Base-by-base conservation (phyloP, 1,140 invertebrate species). In the Lordiphosa mommai region DNA sequence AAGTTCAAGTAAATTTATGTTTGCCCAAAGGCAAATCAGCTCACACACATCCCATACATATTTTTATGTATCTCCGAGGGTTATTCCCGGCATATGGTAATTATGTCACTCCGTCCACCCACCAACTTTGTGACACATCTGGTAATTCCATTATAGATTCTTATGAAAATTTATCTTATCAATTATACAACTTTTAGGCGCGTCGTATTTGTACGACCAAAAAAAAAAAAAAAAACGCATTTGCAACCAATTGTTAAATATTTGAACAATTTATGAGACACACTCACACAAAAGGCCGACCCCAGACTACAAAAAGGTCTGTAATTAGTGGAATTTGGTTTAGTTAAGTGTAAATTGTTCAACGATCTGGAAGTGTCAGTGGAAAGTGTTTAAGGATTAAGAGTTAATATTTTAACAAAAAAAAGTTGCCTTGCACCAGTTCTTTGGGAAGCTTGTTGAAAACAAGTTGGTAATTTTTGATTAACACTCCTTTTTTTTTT, bases 251-350 rank as follows among this genome's bases (percentile, higher is more conserved):
- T 82, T 77, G 77, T 76, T 77, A 66, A 82, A 82, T 82, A 84
- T 82, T 82, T 77, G 72, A 82, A 82, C 77, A 82, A 84, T 72
- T 82, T 72, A 84, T 82, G 72, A 76, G 69, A 29, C 60, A 68
- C 60, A 61, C 16, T 32, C 14, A 48, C 10, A 27, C 12, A 61
- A n/a, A 17, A 23, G 20, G 13, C 37, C 38, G 23, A 29, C 23
- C 16, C 36, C n/a, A 64, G 50, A 72, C 52, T 82, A 82, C 77
- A 82, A 72, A 82, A 82, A 59, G 77, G 67, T 74, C 53, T 59
- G 72, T 61, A 82, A 77, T 84, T 84, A 64, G 55, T 66, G 17
- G 50, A 84, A 36, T 55, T 61, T 69, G 52, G 61, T 77, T 82
- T 72, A 82, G 77, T 82, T 33, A 38, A 37, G 33, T 49, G 40